Base-by-base conservation (phyloP, 1,140 invertebrate species). In the Pinna nobilis region DNA sequence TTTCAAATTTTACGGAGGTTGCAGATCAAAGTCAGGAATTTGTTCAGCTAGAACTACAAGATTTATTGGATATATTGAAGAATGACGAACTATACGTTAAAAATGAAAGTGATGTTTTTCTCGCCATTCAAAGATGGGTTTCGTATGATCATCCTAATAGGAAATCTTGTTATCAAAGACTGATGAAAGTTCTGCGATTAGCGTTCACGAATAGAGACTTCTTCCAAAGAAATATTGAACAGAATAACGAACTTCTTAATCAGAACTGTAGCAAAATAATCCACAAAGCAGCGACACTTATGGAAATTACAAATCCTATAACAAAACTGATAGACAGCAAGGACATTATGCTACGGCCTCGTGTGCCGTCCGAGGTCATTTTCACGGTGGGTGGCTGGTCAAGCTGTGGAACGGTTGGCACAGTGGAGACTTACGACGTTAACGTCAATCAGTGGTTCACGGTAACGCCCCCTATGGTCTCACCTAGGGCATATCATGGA, bases 1-100 rank as follows among this genome's bases (percentile, higher is more conserved):
- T 80, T 18, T 68, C 63, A 39, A 70, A 84, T 57, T 82, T 86
- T 47, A 41, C 49, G 41, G 64, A 76, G 37, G 76, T 95, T 92
- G 95, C 98, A 35, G 96, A 97, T 93, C 94, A 97, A 86, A 97
- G 95, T 86, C 97, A 99, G 88, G 98, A 99, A 90, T 99, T 99
- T 90, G 90, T 99, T 35, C 90, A 97, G 60, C 90, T 99, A 74
- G 96, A 97, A 20, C 94, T 97, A 23, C 92, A 94, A 63, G 97
- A 99, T 88, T 91, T 99, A 77, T 94, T 97, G 28, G 96, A 98
- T 84, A 97, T 99, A 72, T 96, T 99, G 80, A 94, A 95, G 20
- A 96, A 94, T 75, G 97, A 99, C 89, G 96, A 98, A 89, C 91
- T 99, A 3, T 98, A 98, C 90, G 96, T 99, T 9, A 92, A 95